Evolutionary conservation across 2,113 vertebrate genomes (phyloP), one percentile per base, ranked within the genome.

Genomic region (Panthera leo): DNA sequence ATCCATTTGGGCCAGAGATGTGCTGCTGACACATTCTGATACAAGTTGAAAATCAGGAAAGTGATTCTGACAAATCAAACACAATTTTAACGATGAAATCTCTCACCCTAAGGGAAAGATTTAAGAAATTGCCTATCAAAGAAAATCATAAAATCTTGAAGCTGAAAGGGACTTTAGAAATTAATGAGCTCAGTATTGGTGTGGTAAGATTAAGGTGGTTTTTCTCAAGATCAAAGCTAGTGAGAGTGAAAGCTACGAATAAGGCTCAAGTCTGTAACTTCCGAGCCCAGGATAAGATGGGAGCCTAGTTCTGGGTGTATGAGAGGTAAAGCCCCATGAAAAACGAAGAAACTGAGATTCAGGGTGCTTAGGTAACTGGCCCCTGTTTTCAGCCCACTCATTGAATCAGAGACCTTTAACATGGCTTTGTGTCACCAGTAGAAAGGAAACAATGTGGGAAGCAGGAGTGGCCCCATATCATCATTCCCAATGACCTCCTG

Each of bases 91-190:
- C 76, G 71, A 96, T 91, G 55, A 96, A 97, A 73, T 11, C 21
- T 97, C 75, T 91, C 89, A 93, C 3, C 0, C n/a, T 79, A 65
- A 89, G 71, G 73, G 51, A n/a, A 98, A 97, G 95, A 97, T 68
- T 85, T n/a, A 63, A 92, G 83, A 98, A 95, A 96, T 82, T 84
- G 13, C 68, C 89, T 85, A 70, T 82, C 71, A 93, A 75, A 91
- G 31, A 68, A 95, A 87, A 19, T 96, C 12, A 7, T 95, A 91
- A 91, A 73, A 91, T 93, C 36, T 80, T 88, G 63, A 91, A 93
- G 13, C 70, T 48, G 18, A 75, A 89, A 94, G 19, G 12, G 12
- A 78, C 19, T 61, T 82, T 86, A 92, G 67, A 92, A 84, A 91
- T 93, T 78, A 91, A 95, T 91, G 86, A 95, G 70, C 31, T 94